A percentile compares a stretch with the other conserved stretches of the same genome.
Evolutionary conservation across 1,140 invertebrate species (phyloP).

Genomic region (Tachypleus tridentatus): DNA sequence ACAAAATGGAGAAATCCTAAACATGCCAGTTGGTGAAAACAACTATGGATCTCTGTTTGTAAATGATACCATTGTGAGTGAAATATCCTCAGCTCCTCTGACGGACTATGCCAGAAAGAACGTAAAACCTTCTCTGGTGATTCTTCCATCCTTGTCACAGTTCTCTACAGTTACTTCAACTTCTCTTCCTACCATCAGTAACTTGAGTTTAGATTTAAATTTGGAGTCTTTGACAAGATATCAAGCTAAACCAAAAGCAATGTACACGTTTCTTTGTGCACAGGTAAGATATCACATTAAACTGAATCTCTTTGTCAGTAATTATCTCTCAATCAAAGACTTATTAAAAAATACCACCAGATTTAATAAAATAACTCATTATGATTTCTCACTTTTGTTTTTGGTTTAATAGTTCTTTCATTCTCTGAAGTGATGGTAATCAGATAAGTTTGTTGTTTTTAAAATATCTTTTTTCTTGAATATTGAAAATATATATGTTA

Average conservation of each 20-base stretch:
- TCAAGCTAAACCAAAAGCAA: constrained; percentile 36
- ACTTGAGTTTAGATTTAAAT: constrained; percentile 35
- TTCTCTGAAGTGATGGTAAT: no score
- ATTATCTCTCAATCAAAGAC: no score
- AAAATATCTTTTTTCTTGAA: no score
- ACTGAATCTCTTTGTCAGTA: no score
- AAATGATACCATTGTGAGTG: constrained; percentile 12
- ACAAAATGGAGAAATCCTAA: no score
- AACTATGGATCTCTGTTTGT: constrained; percentile 13
- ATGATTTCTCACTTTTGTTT: no score
- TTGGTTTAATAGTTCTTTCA: no score
- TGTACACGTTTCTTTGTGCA: constrained; percentile 42
- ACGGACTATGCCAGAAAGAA: constrained; percentile 13
- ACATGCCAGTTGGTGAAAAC: background rate
- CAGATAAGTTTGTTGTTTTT: no score
- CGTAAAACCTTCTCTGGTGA: constrained; percentile 2
- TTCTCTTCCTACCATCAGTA: constrained; percentile 23
- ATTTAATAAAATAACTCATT: no score
- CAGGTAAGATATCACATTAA: constrained; percentile 22
- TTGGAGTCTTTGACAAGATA: constrained; percentile 37
- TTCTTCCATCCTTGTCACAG: constrained; percentile 8
- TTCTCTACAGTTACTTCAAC: no score
- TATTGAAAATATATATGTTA: no score
- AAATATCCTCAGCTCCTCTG: constrained; percentile 17
- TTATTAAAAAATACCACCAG: no score